Base-by-base conservation (phyloP, 2,113 vertebrate genomes). In the Myotis yumanensis region DNA sequence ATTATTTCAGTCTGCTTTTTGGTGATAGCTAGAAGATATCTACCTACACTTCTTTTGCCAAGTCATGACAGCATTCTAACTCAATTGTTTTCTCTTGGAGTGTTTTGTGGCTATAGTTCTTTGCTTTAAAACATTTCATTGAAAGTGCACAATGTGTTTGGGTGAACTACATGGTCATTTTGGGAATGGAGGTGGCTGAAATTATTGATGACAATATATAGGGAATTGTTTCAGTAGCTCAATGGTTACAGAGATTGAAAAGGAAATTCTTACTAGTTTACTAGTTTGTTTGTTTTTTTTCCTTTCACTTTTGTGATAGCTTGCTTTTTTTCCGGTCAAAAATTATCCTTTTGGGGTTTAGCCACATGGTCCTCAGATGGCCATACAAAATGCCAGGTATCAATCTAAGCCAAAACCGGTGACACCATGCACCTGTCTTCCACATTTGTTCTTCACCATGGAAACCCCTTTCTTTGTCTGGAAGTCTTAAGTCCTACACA, bases 121-220 rank as follows among this genome's bases (percentile, higher is more conserved):
- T 89, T 89, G 59, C 83, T 97, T 91, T 40, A 66, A 83, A 95
- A 86, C 43, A 72, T 91, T 93, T 88, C n/a, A 68, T 79, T 89
- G 15, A 30, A 95, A 88, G 62, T 64, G 37, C 76, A 71, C 51
- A 90, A 59, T 75, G 22, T 79, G 86, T 81, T 94, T 52, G 81
- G 30, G 59, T 90, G 51, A 85, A n/a, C 86, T 93, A 6, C 11
- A 4, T 57, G 40, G 32, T 64, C 9, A 48, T 91, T 94, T 91
- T 51, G 48, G 40, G 20, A 88, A 81, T 51, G 43, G 1, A 3
- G 35, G 0, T 90, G 22, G 22, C 73, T 40, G 83, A 86, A 90
- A 90, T 77, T 73, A 77, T 54, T 68, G 25, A 64, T 59, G 23
- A 77, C 51, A 62, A 72, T n/a, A 48, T 71, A 35, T 46, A 80